phyloP scores from a whole-genome alignment of 2,797 vertebrate genomes.

The Manis pentadactyla region DNA sequence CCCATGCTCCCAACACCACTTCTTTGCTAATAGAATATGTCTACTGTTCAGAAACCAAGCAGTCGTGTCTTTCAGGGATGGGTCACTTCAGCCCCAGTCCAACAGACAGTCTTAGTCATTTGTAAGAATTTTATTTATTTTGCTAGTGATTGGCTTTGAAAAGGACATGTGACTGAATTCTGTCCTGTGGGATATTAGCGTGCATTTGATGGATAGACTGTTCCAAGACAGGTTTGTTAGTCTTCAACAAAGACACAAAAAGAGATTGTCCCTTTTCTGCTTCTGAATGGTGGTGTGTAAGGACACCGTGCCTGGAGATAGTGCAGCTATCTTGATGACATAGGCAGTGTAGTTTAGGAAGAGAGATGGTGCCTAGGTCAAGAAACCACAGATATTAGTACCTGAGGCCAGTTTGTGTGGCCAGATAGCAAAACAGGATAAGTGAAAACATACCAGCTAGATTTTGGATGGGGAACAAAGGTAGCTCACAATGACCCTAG shows the following conservation, averaged over 20 bases:
- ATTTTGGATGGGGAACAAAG: too few species aligned
- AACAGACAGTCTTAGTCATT: neutral
- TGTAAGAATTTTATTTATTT: conserved; percentile 39
- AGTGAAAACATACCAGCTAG: too few species aligned
- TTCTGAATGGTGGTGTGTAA: neutral
- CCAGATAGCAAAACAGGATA: too few species aligned
- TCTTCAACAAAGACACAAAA: conserved; percentile 7
- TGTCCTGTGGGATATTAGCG: neutral
- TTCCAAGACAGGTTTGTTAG: neutral
- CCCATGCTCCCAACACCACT: too few species aligned
- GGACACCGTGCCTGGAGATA: neutral
- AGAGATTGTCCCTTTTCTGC: neutral
- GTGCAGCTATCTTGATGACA: neutral
- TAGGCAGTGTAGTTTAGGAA: too few species aligned
- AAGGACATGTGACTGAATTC: neutral
- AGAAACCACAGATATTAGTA: too few species aligned
- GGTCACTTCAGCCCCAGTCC: neutral
- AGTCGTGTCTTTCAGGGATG: neutral
- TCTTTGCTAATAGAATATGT: neutral
- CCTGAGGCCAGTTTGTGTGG: too few species aligned
- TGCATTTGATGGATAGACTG: neutral
- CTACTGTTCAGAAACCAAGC: neutral
- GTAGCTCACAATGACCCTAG: too few species aligned
- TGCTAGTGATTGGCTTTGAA: neutral
- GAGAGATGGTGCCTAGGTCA: too few species aligned